Evolutionary conservation across 64 coral and sea anemone species (phyloP).

Genomic region (Pocillopora verrucosa): DNA sequence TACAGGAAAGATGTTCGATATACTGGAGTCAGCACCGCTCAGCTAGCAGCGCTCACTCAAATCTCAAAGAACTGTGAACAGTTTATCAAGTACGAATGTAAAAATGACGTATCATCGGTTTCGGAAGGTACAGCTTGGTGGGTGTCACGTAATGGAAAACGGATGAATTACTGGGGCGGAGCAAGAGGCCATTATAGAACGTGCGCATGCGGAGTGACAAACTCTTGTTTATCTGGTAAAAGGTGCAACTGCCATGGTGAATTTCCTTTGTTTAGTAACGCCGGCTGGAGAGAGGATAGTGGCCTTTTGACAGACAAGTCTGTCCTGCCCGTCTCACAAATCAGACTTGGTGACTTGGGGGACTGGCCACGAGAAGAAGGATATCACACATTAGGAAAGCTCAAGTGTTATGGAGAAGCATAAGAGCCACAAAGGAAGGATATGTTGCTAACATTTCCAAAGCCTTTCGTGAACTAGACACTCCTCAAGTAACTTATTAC

Average conservation of each 20-base stretch:
- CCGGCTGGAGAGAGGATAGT: conserved; percentile 9
- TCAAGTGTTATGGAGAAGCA: conserved; percentile 13
- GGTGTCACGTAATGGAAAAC: conserved; percentile 11
- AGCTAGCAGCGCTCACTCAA: conserved; percentile 17
- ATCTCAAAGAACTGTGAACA: conserved; percentile 60
- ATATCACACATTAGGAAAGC: conserved; percentile 30
- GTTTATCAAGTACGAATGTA: conserved; percentile 55
- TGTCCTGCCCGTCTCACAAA: background rate
- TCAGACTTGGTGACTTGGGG: conserved; percentile 5
- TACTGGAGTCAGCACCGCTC: background rate
- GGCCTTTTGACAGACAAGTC: conserved; percentile 31
- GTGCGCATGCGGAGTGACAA: conserved; percentile 7
- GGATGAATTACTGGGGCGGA: conserved; percentile 15
- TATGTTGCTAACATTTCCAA: too few species aligned
- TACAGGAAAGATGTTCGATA: conserved; percentile 18
- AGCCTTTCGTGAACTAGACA: too few species aligned
- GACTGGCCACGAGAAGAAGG: background rate
- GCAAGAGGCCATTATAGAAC: background rate
- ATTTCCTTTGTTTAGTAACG: too few species aligned
- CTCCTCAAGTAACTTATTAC: too few species aligned
- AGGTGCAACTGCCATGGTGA: conserved; percentile 3
- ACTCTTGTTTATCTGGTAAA: background rate
- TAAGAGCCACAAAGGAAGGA: background rate
- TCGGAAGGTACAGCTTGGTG: background rate
- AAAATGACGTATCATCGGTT: background rate